phyloP scores from a whole-genome alignment of 2,113 vertebrate species.

The human (Homo sapiens) region DNA sequence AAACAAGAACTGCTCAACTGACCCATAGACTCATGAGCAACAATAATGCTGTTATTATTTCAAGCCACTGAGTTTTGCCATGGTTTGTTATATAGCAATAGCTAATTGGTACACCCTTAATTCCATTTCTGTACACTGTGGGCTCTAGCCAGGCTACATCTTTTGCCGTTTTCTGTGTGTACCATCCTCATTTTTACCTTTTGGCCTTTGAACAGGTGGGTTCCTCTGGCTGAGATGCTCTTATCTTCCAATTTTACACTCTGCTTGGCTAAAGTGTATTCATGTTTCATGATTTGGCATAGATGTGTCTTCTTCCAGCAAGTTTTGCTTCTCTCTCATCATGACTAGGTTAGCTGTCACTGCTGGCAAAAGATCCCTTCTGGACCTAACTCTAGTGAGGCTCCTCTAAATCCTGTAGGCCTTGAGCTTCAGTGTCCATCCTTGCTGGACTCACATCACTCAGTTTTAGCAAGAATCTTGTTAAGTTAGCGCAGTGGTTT shows the following conservation, averaged over 20 bases:
- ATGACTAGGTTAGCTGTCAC: background rate
- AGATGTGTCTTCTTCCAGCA: background rate
- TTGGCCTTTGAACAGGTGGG: background rate
- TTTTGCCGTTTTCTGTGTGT: background rate
- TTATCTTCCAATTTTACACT: background rate
- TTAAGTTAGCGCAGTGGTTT: background rate
- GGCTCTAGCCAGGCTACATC: background rate
- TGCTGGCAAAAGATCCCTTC: background rate
- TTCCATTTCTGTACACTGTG: background rate
- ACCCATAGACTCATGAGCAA: background rate
- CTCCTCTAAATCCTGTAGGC: background rate
- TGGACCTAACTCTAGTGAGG: background rate
- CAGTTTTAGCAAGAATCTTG: background rate
- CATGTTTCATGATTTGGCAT: background rate
- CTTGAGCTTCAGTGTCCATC: background rate
- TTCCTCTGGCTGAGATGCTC: background rate
- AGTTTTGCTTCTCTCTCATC: background rate
- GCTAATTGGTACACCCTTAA: background rate
- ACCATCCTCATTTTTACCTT: background rate
- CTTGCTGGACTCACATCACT: background rate
- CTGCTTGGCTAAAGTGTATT: background rate
- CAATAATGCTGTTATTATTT: background rate
- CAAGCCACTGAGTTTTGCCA: background rate
- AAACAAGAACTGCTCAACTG: background rate
- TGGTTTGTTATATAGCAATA: slow-evolving; percentile 6